Evolutionary conservation across 1,140 invertebrate species (phyloP), one percentile per base, ranked within the genome.

Genomic region (Drosophila albomicans): DNA sequence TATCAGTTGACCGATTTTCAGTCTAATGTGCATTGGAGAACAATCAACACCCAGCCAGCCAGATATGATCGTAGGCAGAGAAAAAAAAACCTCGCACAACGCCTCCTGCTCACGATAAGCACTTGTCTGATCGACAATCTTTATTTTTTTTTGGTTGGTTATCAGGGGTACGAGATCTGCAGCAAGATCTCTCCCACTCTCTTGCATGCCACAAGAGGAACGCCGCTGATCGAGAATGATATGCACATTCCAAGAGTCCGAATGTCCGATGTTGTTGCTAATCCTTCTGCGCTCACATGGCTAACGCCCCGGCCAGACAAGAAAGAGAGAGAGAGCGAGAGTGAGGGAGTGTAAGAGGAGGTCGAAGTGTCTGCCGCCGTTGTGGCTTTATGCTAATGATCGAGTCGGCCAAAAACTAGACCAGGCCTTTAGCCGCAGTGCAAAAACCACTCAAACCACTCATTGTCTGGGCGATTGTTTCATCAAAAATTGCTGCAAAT

Each of bases 321-420:
- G 16, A 66, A 35, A 7, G 20, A 61, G 41, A 30, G 32, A 38
- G 7, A 6, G 72, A 67, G 35, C 11, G 20, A 30, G 32, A n/a
- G 7, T 6, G 10, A 35, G 54, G 16, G 20, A 10, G 43, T 20
- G n/a, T 7, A 13, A 13, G 16, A 41, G 46, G 3, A n/a, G 30
- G 13, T 25, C 13, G 2, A 30, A 25, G 65, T 75, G 84, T 79
- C 84, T 80, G 84, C 82, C 84, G 84, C 84, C 84, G 80, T 63
- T 91, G 81, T 84, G 88, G 88, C 88, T 91, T 91, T 91, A 91
- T 91, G 88, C 88, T 91, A 91, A 91, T 91, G 88, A 91, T 91
- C 88, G 82, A 65, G 62, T 30, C 77, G 64, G 54, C 76, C 75
- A 90, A 70, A 88, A 89, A 89, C 87, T 89, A 80, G 86, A 73